Conservation (phyloP, 2,113 vertebrate species). For the Oxyruncus cristatus region DNA sequence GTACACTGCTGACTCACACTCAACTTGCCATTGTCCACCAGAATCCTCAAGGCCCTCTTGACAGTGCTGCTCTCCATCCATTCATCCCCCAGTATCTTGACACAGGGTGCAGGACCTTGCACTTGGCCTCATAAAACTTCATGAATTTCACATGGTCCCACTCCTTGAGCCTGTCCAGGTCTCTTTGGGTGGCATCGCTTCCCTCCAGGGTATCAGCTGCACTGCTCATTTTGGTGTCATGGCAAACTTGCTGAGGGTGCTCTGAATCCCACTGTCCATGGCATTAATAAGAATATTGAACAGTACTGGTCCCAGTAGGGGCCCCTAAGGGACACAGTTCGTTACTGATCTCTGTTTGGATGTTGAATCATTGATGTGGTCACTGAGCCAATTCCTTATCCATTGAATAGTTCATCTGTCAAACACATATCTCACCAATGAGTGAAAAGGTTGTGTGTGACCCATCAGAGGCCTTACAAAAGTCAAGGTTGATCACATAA, state of each 20-base stretch:
- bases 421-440: neutral
- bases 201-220: neutral
- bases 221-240: neutral
- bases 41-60: neutral
- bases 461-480: neutral
- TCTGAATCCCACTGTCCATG: neutral
- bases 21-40: neutral
- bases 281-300: neutral
- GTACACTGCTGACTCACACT: neutral
- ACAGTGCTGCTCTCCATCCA: neutral
- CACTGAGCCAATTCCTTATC: neutral
- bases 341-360: neutral
- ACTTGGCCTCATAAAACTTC: neutral
- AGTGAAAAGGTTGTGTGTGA: neutral
- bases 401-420: accelerated
- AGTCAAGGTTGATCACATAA: neutral
- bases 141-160: neutral
- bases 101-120: neutral
- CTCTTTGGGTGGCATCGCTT: neutral
- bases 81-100: neutral
- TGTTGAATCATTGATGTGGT: neutral
- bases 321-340: neutral
- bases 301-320: neutral
- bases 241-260: neutral
- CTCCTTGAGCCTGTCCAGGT: neutral